Evolutionary conservation across 2,113 vertebrate genomes (phyloP), one percentile per base, ranked within the genome.

Genomic region (Gallinago paraguaiae): DNA sequence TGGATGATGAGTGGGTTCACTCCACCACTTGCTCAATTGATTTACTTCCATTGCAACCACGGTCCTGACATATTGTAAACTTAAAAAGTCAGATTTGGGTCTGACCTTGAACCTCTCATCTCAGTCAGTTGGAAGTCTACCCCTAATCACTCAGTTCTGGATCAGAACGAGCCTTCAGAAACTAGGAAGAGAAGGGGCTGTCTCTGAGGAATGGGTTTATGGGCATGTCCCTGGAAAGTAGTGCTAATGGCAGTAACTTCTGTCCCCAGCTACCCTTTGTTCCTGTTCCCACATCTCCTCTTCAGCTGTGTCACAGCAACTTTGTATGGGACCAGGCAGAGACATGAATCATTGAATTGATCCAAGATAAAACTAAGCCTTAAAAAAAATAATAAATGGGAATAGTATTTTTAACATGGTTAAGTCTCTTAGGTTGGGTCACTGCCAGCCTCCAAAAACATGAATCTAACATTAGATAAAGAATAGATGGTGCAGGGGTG

Each of bases 11-110:
- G 76, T 60, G 43, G 1, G n/a, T 80, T 79, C 43, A 61, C 81
- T 85, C 57, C 54, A 25, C 76, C 53, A 11, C 45, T 53, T n/a
- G 82, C n/a, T 82, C 74, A 85, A 50, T 19, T 95, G 81, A 92
- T 96, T 94, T 95, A 96, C 57, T 82, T 95, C 78, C 18, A 1
- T 61, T 85, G 43, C 74, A 94, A 16, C 19, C 27, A 17, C 28
- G 3, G 53, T 76, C 61, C 59, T 53, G 43, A 35, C 17, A 22
- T 10, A 17, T 14, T 2, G 1, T 82, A 72, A 91, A 90, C 74
- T 87, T 92, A 31, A 75, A 77, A 91, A 86, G 59, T 67, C n/a
- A 71, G 30, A 48, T 86, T 50, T 76, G 17, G 35, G 18, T 37
- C 71, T 94, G 81, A 82, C 67, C 76, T 93, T 86, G 67, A 86